Evolutionary conservation across 2,113 vertebrate species (phyloP).

Genomic region (Takifugu bimaculatus): DNA sequence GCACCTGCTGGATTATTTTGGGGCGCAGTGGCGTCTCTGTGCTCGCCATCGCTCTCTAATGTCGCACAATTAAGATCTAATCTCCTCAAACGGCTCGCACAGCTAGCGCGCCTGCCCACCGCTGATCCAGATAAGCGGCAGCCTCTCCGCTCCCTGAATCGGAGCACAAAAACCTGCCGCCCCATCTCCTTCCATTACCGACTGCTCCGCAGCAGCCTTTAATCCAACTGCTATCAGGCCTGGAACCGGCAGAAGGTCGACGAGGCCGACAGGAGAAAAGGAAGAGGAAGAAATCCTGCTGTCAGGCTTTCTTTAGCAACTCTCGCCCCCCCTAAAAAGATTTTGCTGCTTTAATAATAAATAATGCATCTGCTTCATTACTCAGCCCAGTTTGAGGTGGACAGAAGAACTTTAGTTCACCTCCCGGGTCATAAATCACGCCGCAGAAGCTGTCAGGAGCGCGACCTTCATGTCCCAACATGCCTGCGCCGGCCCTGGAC

Average conservation of each 20-base stretch:
- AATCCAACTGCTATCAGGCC: conserved; percentile 37
- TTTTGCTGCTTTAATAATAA: conserved; percentile 60
- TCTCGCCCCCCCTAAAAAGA: neutral
- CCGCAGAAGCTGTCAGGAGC: conserved; percentile 50
- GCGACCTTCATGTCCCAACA: conserved; percentile 46
- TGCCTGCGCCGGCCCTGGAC: conserved; percentile 33
- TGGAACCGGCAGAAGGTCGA: conserved; percentile 27
- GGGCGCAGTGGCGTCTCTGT: conserved; percentile 33
- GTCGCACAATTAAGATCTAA: conserved; percentile 63
- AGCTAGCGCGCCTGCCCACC: conserved; percentile 35
- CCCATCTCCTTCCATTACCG: conserved; percentile 40
- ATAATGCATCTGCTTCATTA: conserved; percentile 71
- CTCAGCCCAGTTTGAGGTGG: conserved; percentile 57
- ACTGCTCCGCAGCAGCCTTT: conserved; percentile 14
- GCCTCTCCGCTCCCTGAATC: conserved; percentile 51
- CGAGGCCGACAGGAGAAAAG: conserved; percentile 19
- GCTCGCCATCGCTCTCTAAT: conserved; percentile 48
- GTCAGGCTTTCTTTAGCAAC: no score
- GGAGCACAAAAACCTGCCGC: conserved; percentile 18
- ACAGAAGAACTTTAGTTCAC: conserved; percentile 58
- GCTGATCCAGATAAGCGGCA: conserved; percentile 56
- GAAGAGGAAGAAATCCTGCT: neutral
- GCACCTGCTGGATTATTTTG: conserved; percentile 35
- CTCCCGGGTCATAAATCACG: conserved; percentile 63
- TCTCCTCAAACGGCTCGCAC: conserved; percentile 48